Base-by-base conservation (phyloP, 2,888 invertebrate species). In the Gasteruption jaculator region DNA sequence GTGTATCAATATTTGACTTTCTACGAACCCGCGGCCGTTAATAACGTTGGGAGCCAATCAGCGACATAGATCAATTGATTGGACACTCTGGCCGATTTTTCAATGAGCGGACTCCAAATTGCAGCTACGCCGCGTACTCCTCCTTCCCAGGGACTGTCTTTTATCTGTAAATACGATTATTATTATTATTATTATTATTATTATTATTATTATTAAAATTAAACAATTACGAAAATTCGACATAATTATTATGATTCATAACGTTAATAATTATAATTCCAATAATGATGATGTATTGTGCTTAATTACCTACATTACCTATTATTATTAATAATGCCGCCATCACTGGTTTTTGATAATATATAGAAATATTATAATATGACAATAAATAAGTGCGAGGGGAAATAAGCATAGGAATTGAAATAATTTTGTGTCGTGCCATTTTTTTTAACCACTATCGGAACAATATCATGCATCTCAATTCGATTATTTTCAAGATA, bases 131-230 rank as follows among this genome's bases (percentile, higher is more conserved):
- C 79, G 16, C 79, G 66, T 0, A 79, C 73, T 2, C 78, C 80
- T 7, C 82, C 82, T 63, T 82, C 82, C 78, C 78, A 82, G 1
- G 79, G 63, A 10, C 78, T 76, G 49, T 74, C 66, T 56, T 81
- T 81, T 56, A 77, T 76, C 76, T 75, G 48, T 2, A 60, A 46
- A 27, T 35, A n/a, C n/a, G 29, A 8, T 21, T 20, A 27, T 10
- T 11, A 22, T 26, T 35, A 11, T 18, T 4, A 20, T 10, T 5
- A 33, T 33, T 7, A 8, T 5, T 3, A 33, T 5, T n/a, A 33
- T 4, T 33, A 10, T 2, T 5, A 33, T 6, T 7, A 24, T 7
- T 8, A 42, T 10, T 19, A 11, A 10, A 12, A 24, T 16, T 4
- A 14, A 22, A 25, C 21, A 22, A 15, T 14, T 4, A 19, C 26